Base-by-base conservation (phyloP, 2,888 invertebrate species). In the Sylvicola cinctus region DNA sequence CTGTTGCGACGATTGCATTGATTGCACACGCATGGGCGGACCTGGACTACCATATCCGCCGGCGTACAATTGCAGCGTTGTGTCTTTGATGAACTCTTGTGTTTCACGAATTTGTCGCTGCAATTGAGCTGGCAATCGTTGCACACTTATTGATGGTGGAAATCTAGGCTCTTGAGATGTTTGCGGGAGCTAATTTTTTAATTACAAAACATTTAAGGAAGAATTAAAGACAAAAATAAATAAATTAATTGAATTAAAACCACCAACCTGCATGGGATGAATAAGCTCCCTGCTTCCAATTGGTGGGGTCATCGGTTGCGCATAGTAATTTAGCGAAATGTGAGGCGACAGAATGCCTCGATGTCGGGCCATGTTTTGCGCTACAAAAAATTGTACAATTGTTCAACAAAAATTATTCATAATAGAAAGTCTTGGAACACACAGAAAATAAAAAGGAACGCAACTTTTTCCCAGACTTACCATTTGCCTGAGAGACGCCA, bases 11-110 rank as follows among this genome's bases (percentile, higher is more conserved):
- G 52, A 46, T 46, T 50, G 8, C 20, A 20, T 20, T 4, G 20
- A 50, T 44, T 55, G 57, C 42, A 51, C 52, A 40, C 57, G 51
- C 27, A 31, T 20, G 44, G 55, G 48, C 46, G 58, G 58, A 46
- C 55, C 56, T 37, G 56, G 55, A 44, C 55, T 57, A 42, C 58
- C 56, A 45, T 56, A 58, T 37, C 54, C 55, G 36, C 55, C 52
- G 36, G 55, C 52, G 45, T 56, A 58, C 32, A 58, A 44, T 47
- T 57, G 58, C 39, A 58, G 55, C 48, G 58, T 58, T 42, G 56
- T 53, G 49, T 58, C 58, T 51, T 58, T 58, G 42, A 58, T 58
- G 42, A 58, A 48, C 54, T 58, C 58, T 50, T 58, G 58, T 39
- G 58, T 58, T 51, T 58, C 58, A 39, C 58, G 55, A 40, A 58